phyloP scores from a whole-genome alignment of 1,140 invertebrate species.

The Aricia agestis region DNA sequence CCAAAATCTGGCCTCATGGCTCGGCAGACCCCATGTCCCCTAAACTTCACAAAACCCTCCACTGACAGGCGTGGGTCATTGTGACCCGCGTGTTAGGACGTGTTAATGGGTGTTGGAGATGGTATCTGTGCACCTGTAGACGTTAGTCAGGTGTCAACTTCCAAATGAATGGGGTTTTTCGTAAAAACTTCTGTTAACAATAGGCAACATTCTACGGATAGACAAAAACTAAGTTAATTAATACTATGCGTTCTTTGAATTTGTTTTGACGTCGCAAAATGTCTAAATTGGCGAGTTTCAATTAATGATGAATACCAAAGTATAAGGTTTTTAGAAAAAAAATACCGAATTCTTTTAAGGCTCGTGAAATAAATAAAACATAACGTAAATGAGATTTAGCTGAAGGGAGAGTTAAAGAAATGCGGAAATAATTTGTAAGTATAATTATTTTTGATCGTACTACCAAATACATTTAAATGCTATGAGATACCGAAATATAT shows the following conservation, averaged over 20 bases:
- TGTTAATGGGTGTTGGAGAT: conserved; percentile 1
- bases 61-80: neutral
- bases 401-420: too few species aligned
- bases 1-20: neutral
- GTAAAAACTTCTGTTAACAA: neutral
- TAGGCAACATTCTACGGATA: neutral
- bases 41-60: neutral
- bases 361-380: too few species aligned
- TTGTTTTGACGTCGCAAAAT: too few species aligned
- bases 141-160: neutral
- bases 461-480: neutral
- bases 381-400: too few species aligned
- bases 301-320: too few species aligned
- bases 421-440: too few species aligned
- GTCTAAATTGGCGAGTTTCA: too few species aligned
- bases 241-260: neutral
- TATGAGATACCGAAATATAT: neutral
- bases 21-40: neutral
- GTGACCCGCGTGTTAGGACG: neutral
- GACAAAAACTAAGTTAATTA: neutral
- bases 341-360: too few species aligned
- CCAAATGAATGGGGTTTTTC: neutral
- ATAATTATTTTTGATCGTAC: too few species aligned
- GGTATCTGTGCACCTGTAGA: neutral
- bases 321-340: too few species aligned